A percentile compares a stretch with the other conserved stretches of the same genome.
Conservation (phyloP, 2,888 invertebrate species). For the Dynastes maya region DNA sequence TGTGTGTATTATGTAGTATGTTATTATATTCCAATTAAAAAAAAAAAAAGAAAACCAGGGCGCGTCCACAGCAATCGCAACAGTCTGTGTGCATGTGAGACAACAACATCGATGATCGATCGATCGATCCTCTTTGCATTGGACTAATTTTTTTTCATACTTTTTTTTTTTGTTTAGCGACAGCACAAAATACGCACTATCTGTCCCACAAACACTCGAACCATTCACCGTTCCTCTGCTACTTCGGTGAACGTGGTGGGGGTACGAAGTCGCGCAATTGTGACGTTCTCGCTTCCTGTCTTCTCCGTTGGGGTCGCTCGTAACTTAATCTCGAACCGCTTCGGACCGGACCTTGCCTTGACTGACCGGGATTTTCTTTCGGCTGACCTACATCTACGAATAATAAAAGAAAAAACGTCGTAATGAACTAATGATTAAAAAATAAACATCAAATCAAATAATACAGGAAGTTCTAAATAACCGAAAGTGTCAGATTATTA, state of each 20-base stretch:
- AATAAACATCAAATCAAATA: no score
- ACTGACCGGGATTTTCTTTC: constrained; percentile 53
- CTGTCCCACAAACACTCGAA: constrained; percentile 59
- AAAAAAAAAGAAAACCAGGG: neutral
- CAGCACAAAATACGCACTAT: constrained; percentile 55
- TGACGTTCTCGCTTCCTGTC: constrained; percentile 65
- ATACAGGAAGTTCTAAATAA: no score
- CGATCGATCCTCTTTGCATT: neutral
- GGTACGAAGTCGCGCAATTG: constrained; percentile 68
- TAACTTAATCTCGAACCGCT: constrained; percentile 60
- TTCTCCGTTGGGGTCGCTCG: constrained; percentile 62
- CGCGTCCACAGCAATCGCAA: constrained; percentile 31
- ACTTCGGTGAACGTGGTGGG: constrained; percentile 68
- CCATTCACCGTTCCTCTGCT: constrained; percentile 59
- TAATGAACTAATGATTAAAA: neutral
- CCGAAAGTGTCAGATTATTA: no score
- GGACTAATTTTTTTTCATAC: neutral
- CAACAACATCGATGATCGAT: constrained; percentile 13
- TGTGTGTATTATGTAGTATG: constrained; percentile 21
- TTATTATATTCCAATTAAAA: neutral
- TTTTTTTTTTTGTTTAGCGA: constrained; percentile 35
- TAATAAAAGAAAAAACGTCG: neutral
- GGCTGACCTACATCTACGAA: constrained; percentile 55
- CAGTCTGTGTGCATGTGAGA: constrained; percentile 48
- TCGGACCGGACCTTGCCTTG: constrained; percentile 53